Percentiles rank a stretch among this genome's conserved stretches.
These are phyloP conservation scores for Periophthalmus magnuspinnatus DNA, from an alignment of 2,797 vertebrate genomes.

Conservation along the genomic window DNA sequence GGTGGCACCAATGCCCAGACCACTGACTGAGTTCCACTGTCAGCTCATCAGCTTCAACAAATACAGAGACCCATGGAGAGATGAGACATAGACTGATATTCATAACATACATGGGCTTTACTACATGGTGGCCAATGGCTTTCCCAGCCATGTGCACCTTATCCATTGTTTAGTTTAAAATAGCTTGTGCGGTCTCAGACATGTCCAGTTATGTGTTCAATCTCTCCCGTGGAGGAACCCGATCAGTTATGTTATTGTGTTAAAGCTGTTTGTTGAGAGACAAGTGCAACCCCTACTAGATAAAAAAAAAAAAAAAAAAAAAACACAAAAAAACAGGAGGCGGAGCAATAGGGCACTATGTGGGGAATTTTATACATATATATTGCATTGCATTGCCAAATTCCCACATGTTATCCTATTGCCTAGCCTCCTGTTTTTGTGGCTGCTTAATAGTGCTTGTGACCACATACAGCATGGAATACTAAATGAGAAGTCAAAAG, in stretches of 20 bases:
- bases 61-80: conserved; percentile 90
- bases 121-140: too few relatives aligned
- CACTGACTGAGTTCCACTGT: conserved; percentile 96
- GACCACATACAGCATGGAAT: not conserved
- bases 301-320: too few relatives aligned
- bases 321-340: too few relatives aligned
- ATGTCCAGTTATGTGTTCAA: conserved; percentile 23
- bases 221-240: conserved; percentile 49
- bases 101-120: not conserved
- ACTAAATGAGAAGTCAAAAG: not conserved
- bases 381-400: too few relatives aligned
- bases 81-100: conserved; percentile 31
- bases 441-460: not conserved
- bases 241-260: conserved; percentile 1
- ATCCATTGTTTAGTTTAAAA: not conserved
- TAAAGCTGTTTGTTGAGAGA: too few relatives aligned
- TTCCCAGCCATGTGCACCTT: too few relatives aligned
- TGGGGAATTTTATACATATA: too few relatives aligned
- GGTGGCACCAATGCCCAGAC: conserved; percentile 91
- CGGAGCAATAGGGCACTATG: too few relatives aligned
- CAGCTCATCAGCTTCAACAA: conserved; percentile 92
- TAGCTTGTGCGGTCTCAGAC: conserved; percentile 9
- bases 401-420: too few relatives aligned
- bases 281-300: too few relatives aligned
- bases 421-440: too few relatives aligned